phyloP scores from a whole-genome alignment of 2,797 vertebrate species.

The Clarias pachynema region DNA sequence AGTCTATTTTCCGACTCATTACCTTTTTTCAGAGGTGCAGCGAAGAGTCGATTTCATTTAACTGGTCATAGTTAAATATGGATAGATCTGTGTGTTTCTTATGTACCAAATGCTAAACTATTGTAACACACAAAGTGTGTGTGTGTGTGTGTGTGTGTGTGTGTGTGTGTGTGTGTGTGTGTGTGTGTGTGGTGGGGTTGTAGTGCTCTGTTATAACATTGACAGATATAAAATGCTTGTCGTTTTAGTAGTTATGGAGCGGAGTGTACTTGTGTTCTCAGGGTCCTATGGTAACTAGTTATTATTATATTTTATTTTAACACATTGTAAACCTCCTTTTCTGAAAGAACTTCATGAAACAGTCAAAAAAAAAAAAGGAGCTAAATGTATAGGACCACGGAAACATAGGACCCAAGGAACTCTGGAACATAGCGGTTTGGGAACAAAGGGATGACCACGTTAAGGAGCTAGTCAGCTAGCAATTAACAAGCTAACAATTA shows the following conservation, averaged over 20 bases:
- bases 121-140: not conserved
- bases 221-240: not conserved
- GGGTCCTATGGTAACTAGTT: too few relatives aligned
- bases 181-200: not conserved
- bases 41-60: conserved; percentile 25
- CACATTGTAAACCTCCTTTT: too few relatives aligned
- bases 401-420: too few relatives aligned
- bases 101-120: not conserved
- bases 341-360: too few relatives aligned
- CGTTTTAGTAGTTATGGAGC: not conserved
- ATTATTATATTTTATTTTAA: too few relatives aligned
- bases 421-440: too few relatives aligned
- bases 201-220: not conserved
- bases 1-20: conserved; percentile 33
- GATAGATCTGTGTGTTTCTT: not conserved
- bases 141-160: not conserved
- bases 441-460: too few relatives aligned
- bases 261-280: too few relatives aligned
- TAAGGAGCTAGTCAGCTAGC: not conserved
- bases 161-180: not conserved
- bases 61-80: conserved; percentile 19
- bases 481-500: not conserved
- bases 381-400: too few relatives aligned
- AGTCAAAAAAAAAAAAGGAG: too few relatives aligned
- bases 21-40: conserved; percentile 7